Percentiles rank a stretch among this genome's conserved stretches.
Evolutionary conservation across 2,888 invertebrate species (phyloP).

Genomic region (Habrosyne pyritoides): DNA sequence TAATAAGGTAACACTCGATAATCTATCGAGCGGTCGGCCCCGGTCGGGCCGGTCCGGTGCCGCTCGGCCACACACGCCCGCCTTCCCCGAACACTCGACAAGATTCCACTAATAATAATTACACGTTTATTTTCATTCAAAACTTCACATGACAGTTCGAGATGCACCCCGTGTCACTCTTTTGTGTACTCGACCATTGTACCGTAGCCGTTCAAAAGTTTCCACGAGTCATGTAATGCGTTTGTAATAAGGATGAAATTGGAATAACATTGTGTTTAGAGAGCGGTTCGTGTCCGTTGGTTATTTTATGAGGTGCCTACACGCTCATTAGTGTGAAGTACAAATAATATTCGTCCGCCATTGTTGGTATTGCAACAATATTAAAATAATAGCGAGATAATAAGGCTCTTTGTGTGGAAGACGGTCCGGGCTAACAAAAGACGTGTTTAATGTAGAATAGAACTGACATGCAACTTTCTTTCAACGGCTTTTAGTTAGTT

Average conservation of each 20-base stretch:
- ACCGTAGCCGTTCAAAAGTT: conserved; percentile 15
- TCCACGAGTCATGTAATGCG: conserved; percentile 14
- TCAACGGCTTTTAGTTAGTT: conserved; percentile 1
- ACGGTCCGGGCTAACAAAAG: conserved; percentile 2
- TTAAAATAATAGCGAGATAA: conserved; percentile 79
- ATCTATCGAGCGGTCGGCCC: conserved; percentile 52
- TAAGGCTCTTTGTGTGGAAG: conserved; percentile 62
- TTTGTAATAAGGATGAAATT: conserved; percentile 38
- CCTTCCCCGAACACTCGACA: conserved; percentile 61
- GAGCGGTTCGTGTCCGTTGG: conserved; percentile 34
- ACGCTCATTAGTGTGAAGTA: conserved; percentile 78
- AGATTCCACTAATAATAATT: conserved; percentile 69
- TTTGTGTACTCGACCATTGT: conserved; percentile 52
- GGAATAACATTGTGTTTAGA: conserved; percentile 9
- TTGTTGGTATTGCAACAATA: conserved; percentile 76
- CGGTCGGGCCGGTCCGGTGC: conserved; percentile 23
- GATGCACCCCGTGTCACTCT: conserved; percentile 75
- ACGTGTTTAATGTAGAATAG: background rate
- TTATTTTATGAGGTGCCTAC: conserved; percentile 65
- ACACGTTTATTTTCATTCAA: conserved; percentile 77
- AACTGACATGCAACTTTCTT: conserved; percentile 4
- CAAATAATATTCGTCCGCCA: conserved; percentile 62
- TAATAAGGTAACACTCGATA: conserved; percentile 62
- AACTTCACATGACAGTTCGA: conserved; percentile 69
- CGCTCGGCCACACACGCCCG: conserved; percentile 18